Evolutionary conservation across 2,113 vertebrate species (phyloP).

Genomic region (Ariopsis seemanni): DNA sequence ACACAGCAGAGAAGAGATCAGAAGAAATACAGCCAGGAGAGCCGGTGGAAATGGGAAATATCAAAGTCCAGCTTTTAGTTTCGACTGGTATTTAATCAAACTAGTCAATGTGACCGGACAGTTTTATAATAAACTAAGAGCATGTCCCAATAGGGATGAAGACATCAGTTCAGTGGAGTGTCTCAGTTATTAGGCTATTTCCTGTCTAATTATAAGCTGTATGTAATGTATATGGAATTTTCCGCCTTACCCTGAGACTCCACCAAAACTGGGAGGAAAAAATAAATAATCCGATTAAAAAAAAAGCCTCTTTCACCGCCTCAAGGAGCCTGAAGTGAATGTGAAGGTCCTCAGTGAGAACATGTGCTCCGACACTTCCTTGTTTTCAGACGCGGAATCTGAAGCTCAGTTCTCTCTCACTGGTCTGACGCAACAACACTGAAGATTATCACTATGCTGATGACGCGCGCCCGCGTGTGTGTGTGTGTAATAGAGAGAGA

Average conservation of each 20-base stretch:
- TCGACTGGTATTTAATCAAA: neutral
- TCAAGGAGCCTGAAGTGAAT: neutral
- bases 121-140: neutral
- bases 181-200: neutral
- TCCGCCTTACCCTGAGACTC: neutral
- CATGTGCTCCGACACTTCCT: neutral
- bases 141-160: slow-evolving; percentile 19
- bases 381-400: neutral
- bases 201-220: neutral
- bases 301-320: too few relatives aligned
- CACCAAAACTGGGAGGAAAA: neutral
- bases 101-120: neutral
- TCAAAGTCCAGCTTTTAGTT: neutral
- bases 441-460: neutral
- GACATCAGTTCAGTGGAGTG: neutral
- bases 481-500: neutral
- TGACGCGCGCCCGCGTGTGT: neutral
- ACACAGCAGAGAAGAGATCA: too few relatives aligned
- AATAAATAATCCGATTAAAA: too few relatives aligned
- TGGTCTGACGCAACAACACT: neutral
- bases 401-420: neutral
- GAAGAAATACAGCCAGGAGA: neutral
- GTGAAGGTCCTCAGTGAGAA: neutral
- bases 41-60: neutral
- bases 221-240: neutral